These are phyloP conservation scores for Petromus typicus DNA, from an alignment of 2,113 vertebrate species.

Conservation along the genomic window DNA sequence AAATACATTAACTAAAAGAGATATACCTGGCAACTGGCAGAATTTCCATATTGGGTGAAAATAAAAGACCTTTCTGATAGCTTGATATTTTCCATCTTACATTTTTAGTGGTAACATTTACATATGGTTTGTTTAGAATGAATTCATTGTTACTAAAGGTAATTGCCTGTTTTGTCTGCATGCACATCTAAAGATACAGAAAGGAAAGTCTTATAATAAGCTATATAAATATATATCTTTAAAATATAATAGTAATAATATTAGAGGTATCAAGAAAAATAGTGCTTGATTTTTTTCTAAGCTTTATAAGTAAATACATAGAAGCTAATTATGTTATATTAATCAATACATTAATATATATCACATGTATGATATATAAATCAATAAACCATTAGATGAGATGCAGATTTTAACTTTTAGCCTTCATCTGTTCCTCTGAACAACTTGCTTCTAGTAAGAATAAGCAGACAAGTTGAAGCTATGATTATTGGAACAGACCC, in stretches of 20 bases:
- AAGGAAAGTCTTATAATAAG: neutral
- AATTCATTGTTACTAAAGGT: constrained; percentile 9
- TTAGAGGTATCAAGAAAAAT: neutral
- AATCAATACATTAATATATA: neutral
- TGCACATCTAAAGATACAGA: neutral
- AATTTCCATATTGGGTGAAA: neutral
- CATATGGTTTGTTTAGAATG: neutral
- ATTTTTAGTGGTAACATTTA: neutral
- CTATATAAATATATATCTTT: neutral
- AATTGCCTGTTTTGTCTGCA: neutral
- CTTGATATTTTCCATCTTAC: neutral
- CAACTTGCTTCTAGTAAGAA: constrained; percentile 43
- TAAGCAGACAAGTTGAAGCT: neutral
- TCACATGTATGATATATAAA: neutral
- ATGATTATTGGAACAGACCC: neutral
- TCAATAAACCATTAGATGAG: neutral
- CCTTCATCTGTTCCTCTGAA: constrained; percentile 61
- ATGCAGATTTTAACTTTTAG: constrained; percentile 18
- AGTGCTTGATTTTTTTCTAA: neutral
- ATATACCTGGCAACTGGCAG: neutral
- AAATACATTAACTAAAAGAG: neutral
- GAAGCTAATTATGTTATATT: neutral
- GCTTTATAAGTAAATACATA: neutral
- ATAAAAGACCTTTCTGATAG: neutral
- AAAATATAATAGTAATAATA: neutral